These are phyloP conservation scores for Patella depressa DNA, from an alignment of 2,888 invertebrate genomes.

Conservation along the genomic window DNA sequence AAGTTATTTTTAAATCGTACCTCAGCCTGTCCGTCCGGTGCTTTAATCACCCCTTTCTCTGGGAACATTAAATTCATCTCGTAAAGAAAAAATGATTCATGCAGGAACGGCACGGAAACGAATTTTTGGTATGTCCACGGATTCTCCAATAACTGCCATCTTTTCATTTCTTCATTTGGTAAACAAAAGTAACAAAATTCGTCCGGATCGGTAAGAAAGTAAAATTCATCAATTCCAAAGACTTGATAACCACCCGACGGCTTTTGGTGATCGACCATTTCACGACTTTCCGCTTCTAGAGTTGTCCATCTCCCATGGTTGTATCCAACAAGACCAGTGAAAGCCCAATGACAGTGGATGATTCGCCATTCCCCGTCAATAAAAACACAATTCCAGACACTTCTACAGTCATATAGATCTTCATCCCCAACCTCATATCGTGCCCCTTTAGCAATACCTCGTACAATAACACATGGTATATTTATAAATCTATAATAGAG, in stretches of 20 bases:
- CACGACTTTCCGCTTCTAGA: not conserved
- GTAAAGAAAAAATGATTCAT: conserved; percentile 46
- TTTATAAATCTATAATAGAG: not conserved
- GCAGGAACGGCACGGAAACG: conserved; percentile 43
- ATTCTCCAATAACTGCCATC: conserved; percentile 47
- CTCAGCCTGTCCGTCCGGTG: conserved; percentile 38
- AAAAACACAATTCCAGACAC: conserved; percentile 44
- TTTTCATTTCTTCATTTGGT: conserved; percentile 38
- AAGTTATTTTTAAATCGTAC: conserved; percentile 12
- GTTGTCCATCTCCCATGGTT: conserved; percentile 37
- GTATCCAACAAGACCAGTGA: conserved; percentile 37
- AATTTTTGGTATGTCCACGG: conserved; percentile 41
- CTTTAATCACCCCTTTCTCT: conserved; percentile 31
- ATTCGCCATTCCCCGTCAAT: conserved; percentile 42
- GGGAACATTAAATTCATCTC: conserved; percentile 36
- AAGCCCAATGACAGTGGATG: conserved; percentile 44
- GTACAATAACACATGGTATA: conserved; percentile 42
- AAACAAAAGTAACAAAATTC: conserved; percentile 45
- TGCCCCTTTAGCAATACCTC: conserved; percentile 43
- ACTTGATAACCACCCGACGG: conserved; percentile 18
- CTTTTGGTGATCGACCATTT: not conserved
- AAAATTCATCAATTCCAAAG: conserved; percentile 37
- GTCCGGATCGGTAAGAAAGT: conserved; percentile 51
- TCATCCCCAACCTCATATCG: conserved; percentile 43
- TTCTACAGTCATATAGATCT: conserved; percentile 31